Evolutionary conservation across 1,140 invertebrate genomes (phyloP), one percentile per base, ranked within the genome.

Genomic region (Archivesica marissinica): DNA sequence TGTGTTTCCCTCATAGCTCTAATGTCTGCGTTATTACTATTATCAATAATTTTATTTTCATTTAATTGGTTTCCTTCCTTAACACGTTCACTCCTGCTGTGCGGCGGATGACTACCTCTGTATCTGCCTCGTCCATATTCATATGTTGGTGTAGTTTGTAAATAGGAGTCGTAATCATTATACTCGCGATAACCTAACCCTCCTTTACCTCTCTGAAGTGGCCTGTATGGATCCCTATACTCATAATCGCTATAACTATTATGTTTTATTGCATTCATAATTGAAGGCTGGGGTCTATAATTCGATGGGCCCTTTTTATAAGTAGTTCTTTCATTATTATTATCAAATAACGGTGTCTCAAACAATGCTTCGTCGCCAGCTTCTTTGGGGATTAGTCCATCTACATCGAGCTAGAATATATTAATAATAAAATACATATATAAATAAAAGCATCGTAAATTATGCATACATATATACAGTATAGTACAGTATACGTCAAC

Each of bases 331-430:
- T 74, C 47, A 25, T 20, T 35, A 61, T 56, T 11, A 23, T 56
- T 20, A 44, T 83, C 80, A 35, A 83, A 64, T 30, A 72, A 15
- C 0, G 80, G 80, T 0, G 52, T 83, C 28, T 83, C 80, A 64
- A 75, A 83, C n/a, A 83, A 39, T n/a, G 80, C 30, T 47, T 83
- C 80, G 25, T 41, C 64, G 28, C 80, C 80, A 38, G 35, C 79
- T 44, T 83, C 70, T 41, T 68, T 52, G 3, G 76, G 76, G 7
- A 59, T 38, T 0, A 79, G 44, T 28, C 25, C 20, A n/a, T 66
- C 59, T 0, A 64, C 13, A 30, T 64, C 59, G 23, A 64, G 33
- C 59, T 64, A 23, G 25, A 64, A 64, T n/a, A n/a, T n/a, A n/a
- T n/a, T n/a, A n/a, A n/a, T n/a, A n/a, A n/a, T n/a, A n/a, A n/a